A percentile compares a stretch with the other conserved stretches of the same genome.
These are phyloP conservation scores for Cichlasoma orientale DNA, from an alignment of 2,797 vertebrate genomes.

Conservation along the genomic window DNA sequence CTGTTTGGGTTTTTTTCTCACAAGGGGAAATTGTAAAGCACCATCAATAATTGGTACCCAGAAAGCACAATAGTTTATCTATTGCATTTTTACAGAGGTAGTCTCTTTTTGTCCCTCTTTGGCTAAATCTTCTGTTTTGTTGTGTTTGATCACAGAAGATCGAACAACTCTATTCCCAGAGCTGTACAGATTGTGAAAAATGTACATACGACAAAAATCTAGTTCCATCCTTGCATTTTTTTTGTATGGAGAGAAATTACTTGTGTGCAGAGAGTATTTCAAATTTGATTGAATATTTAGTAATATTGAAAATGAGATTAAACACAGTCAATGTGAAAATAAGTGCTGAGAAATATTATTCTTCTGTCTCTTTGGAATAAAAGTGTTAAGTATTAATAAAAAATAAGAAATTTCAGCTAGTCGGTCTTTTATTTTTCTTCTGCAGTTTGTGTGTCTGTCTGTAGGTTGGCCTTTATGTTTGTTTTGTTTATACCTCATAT, in stretches of 20 bases:
- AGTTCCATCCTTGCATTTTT: constrained; percentile 75
- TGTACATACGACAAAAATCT: constrained; percentile 79
- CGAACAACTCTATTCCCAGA: constrained; percentile 49
- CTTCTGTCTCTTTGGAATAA: constrained; percentile 88
- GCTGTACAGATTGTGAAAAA: constrained; percentile 87
- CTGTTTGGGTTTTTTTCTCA: constrained; percentile 57
- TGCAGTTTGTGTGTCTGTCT: not conserved
- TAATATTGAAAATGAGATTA: constrained; percentile 83
- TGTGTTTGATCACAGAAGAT: constrained; percentile 69
- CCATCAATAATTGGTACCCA: constrained; percentile 43
- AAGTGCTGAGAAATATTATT: constrained; percentile 88
- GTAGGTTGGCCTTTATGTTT: not conserved
- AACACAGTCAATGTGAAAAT: constrained; percentile 83
- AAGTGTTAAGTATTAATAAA: constrained; percentile 88
- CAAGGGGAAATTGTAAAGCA: constrained; percentile 33
- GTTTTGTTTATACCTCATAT: no score
- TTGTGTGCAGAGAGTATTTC: constrained; percentile 83
- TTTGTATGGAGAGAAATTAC: constrained; percentile 84
- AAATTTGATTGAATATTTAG: constrained; percentile 84
- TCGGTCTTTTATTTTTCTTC: constrained; percentile 29
- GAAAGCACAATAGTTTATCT: constrained; percentile 74
- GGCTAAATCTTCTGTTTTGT: constrained; percentile 64
- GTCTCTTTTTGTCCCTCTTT: constrained; percentile 53
- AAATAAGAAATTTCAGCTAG: constrained; percentile 73
- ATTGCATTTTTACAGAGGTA: constrained; percentile 57